Base-by-base conservation (phyloP, 1,140 invertebrate genomes). In the Heterodera schachtii region DNA sequence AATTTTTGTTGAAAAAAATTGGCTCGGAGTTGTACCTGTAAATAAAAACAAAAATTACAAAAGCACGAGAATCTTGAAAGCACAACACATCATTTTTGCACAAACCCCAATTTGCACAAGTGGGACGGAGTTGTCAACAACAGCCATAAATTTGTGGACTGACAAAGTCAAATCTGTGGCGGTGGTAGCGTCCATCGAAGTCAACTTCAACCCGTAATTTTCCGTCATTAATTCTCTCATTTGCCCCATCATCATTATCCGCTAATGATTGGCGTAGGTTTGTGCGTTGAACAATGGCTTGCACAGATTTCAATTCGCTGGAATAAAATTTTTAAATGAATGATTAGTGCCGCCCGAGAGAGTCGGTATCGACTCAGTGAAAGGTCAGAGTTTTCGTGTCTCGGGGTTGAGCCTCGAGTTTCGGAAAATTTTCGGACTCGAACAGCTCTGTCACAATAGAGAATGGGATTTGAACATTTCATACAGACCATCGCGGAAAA, bases 1-100 rank as follows among this genome's bases (percentile, higher is more conserved):
- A 82, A 82, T 66, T 82, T 82, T 47, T 82, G 47, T 11, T 82
- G 81, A 19, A 82, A 60, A 69, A 82, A 82, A 73, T 82, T 19
- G 74, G 46, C 19, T 44, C 11, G 43, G 46, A 82, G 80, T 80
- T 82, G 81, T 44, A 78, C 75, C 75, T 76, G 57, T 52, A 11
- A 19, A 64, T 19, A 5, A 64, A 64, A 0, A 43, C 46, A 74
- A 74, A 43, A 49, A 74, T 74, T 74, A 21, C 21, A 74, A 74
- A 11, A 11, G n/a, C 57, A 49, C 52, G 9, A 5, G 57, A 7
- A 5, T 7, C 49, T 19, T 4, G 9, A 21, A 1, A 16, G 64
- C 41, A 46, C 9, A 75, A 16, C 16, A 3, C 57, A 66, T 46
- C 31, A 11, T 52, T 6, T 11, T 0, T 52, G 2, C 11, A 52